Conservation (phyloP, 1,140 invertebrate species). For the Leguminivora glycinivorella region DNA sequence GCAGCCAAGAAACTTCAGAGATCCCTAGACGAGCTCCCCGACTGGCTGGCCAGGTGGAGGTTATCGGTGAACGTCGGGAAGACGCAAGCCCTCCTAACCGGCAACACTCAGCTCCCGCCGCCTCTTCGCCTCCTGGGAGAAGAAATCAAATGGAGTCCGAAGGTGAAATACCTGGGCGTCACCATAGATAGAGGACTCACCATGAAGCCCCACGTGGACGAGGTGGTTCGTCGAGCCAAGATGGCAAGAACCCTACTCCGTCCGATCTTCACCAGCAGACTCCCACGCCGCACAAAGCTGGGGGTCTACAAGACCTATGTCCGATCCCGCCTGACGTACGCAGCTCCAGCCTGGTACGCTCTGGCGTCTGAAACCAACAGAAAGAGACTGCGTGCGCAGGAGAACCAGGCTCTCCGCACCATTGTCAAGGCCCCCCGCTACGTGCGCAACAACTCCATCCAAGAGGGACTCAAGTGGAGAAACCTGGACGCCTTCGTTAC, state of each 20-base stretch:
- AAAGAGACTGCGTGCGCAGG: neutral
- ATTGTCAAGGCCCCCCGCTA: neutral
- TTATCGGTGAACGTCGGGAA: neutral
- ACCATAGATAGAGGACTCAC: neutral
- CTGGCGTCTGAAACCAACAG: neutral
- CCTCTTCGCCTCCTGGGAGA: neutral
- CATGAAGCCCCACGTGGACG: neutral
- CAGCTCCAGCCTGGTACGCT: neutral
- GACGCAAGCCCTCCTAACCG: neutral
- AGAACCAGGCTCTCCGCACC: neutral
- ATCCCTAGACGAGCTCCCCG: neutral
- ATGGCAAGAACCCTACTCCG: neutral
- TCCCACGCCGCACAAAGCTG: constrained; percentile 1
- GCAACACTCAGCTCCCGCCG: neutral
- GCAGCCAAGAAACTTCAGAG: neutral
- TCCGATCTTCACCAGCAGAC: neutral
- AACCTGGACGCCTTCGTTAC: constrained; percentile 9
- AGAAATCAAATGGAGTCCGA: neutral
- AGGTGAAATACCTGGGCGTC: constrained; percentile 8
- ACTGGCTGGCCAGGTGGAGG: neutral
- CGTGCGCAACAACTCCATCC: neutral
- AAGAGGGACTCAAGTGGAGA: neutral
- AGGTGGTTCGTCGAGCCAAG: neutral
- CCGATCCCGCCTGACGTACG: neutral
- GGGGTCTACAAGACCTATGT: neutral